Percentiles rank a stretch among this genome's conserved stretches.
These are phyloP conservation scores for Oxycera nigricornis DNA, from an alignment of 2,888 invertebrate genomes.

Conservation along the genomic window DNA sequence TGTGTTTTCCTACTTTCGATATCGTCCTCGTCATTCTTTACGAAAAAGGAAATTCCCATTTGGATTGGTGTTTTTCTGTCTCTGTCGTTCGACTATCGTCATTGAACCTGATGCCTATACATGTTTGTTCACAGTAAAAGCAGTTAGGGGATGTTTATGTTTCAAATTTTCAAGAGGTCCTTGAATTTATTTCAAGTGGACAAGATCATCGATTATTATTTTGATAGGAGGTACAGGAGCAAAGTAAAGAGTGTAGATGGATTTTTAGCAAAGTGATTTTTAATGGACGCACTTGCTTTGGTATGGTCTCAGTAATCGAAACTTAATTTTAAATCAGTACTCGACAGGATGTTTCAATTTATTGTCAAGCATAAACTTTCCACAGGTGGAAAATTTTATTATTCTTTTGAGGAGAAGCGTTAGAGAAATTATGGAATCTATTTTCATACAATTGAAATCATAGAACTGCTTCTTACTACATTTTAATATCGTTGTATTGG, in stretches of 20 bases:
- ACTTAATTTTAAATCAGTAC: not conserved
- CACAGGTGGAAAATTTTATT: too few relatives aligned
- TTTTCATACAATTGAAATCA: too few relatives aligned
- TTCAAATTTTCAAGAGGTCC: constrained; percentile 45
- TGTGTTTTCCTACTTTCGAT: constrained; percentile 32
- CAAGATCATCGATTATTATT: constrained; percentile 43
- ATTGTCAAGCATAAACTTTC: too few relatives aligned
- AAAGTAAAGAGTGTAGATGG: not conserved
- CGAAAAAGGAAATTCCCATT: constrained; percentile 37
- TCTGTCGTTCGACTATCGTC: not conserved
- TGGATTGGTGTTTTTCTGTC: constrained; percentile 15
- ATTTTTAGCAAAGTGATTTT: constrained; percentile 6
- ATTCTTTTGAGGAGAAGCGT: too few relatives aligned
- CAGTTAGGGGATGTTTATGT: constrained; percentile 44
- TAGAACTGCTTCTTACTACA: too few relatives aligned
- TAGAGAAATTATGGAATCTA: too few relatives aligned
- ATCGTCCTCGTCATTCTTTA: constrained; percentile 11
- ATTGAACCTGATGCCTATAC: constrained; percentile 5
- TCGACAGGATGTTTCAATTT: constrained; percentile 2
- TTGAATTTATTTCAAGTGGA: constrained; percentile 45
- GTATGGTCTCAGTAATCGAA: not conserved
- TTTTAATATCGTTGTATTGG: too few relatives aligned
- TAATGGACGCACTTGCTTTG: constrained; percentile 30
- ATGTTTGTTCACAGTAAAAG: not conserved
- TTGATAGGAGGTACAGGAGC: constrained; percentile 23